These are phyloP conservation scores for Epizoanthus illoricatus DNA, from an alignment of 92 coral and sea anemone genomes.

Conservation along the genomic window DNA sequence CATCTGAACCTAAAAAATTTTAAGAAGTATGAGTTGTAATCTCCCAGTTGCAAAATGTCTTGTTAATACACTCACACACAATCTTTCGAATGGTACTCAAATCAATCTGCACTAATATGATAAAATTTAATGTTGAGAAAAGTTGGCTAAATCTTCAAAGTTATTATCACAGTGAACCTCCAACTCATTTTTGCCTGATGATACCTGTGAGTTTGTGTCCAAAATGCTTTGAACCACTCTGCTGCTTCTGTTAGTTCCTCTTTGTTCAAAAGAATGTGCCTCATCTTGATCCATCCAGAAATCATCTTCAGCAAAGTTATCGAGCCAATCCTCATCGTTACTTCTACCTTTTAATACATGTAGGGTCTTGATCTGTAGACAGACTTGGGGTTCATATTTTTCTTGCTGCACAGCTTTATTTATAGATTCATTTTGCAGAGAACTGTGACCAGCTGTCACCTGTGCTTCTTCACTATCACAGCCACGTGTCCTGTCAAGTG, in stretches of 20 bases:
- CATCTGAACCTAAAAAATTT: no score
- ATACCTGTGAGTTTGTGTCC: not conserved
- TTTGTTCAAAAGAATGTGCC: not conserved
- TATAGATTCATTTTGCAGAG: not conserved
- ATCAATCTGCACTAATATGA: not conserved
- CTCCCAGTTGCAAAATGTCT: no score
- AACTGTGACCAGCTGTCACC: not conserved
- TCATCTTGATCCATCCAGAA: constrained; percentile 31
- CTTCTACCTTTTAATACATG: no score
- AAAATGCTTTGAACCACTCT: not conserved
- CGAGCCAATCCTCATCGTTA: not conserved
- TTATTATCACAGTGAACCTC: not conserved
- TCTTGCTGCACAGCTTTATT: not conserved
- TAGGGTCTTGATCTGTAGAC: not conserved
- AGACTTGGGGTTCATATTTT: not conserved
- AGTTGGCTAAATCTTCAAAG: constrained; percentile 18
- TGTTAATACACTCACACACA: no score
- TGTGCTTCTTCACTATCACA: not conserved
- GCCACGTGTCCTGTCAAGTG: constrained; percentile 1
- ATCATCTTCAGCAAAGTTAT: constrained; percentile 19
- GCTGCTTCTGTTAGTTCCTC: not conserved
- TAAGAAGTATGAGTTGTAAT: no score
- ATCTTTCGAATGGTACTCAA: not conserved
- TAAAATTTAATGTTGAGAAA: not conserved
- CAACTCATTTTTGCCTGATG: not conserved